Percentiles rank a stretch among this genome's conserved stretches.
Conservation (phyloP, 2,797 vertebrate genomes). For the Danio albolineatus region DNA sequence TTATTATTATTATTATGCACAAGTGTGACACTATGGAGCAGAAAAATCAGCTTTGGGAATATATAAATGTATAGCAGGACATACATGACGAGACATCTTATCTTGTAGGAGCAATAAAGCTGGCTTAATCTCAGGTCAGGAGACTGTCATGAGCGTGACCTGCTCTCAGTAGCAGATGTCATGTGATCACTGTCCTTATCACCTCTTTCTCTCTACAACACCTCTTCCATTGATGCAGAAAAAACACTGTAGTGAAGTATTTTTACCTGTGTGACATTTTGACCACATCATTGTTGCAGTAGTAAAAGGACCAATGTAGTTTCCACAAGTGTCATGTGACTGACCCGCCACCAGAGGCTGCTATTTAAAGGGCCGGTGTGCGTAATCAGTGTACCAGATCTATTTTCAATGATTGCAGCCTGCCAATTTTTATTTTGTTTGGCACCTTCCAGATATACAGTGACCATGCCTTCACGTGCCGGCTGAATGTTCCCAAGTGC, state of each 20-base stretch:
- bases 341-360: constrained; percentile 19
- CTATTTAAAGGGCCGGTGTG: background rate
- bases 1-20: too few species aligned
- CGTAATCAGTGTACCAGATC: background rate
- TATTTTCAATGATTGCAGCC: background rate
- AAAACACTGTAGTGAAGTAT: constrained; percentile 11
- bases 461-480: background rate
- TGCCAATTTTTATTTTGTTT: background rate
- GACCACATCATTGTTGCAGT: background rate
- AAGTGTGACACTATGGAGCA: too few species aligned
- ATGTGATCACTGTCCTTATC: constrained; percentile 15
- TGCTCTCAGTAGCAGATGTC: background rate
- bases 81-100: background rate
- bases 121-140: constrained; percentile 1
- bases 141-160: constrained; percentile 6
- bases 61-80: background rate
- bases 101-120: background rate
- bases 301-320: background rate
- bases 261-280: background rate
- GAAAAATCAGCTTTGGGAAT: too few species aligned
- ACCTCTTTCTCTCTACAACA: background rate
- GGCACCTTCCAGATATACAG: background rate
- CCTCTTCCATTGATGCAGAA: background rate
- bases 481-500: background rate
- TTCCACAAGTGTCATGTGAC: background rate